Evolutionary conservation across 2,888 invertebrate species (phyloP), one percentile per base, ranked within the genome.

Genomic region (Aquatica leii): DNA sequence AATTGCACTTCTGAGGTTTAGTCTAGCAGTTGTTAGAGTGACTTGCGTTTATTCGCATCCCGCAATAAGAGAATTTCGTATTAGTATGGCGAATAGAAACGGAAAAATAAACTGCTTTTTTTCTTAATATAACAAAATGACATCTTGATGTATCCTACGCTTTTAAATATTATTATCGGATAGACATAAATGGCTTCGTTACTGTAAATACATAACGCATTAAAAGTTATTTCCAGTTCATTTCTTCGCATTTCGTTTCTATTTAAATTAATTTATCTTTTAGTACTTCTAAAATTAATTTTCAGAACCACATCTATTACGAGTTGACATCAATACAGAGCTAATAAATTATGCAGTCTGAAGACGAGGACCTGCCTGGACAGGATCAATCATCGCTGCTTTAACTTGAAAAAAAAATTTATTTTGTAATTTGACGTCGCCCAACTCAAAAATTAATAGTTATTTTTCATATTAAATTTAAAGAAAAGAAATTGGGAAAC

Each of bases 261-360:
- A 71, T 71, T 71, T 69, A 70, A 65, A 77, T 75, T 76, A 77
- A 77, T 77, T 76, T 75, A 75, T 76, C 76, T 76, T 75, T 74
- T 71, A 72, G 69, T 75, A 76, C 74, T 76, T 73, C 75, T 72
- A 76, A 77, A 77, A 77, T 76, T 77, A 76, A 77, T 76, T 76
- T 76, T 74, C 74, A 72, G 73, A 74, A 70, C 71, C 75, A 76
- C 77, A 77, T 77, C 76, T 75, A 77, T 77, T 76, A 77, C 76
- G 66, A 65, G 73, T 73, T 73, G 74, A 74, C 74, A 73, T 74
- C 73, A 74, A 74, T 74, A 72, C 72, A 69, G 66, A 69, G 70
- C 70, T 73, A 71, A 73, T 73, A 73, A 71, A 73, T 73, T 73
- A 73, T 71, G 71, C 71, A 72, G 68, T 62, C 58, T 66, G 62